phyloP scores from a whole-genome alignment of 64 coral and sea anemone genomes.

The Pachyseris speciosa region DNA sequence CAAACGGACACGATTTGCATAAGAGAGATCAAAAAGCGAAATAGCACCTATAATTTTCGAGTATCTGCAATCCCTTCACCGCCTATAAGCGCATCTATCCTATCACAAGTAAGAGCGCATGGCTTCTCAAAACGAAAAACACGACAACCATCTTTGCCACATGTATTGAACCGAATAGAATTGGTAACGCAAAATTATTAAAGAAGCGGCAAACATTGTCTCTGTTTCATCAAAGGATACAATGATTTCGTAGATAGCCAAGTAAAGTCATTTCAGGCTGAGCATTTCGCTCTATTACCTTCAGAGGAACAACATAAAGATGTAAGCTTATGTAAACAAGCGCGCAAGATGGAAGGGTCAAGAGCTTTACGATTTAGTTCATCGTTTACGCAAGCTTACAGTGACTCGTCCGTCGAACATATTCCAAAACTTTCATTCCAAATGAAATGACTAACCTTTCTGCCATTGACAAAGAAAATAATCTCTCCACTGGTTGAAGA shows the following conservation, averaged over 20 bases:
- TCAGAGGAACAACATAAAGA: not conserved
- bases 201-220: not conserved
- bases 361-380: too few relatives aligned
- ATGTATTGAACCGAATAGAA: not conserved
- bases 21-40: too few relatives aligned
- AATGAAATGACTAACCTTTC: slow-evolving; percentile 50
- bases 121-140: not conserved
- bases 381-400: too few relatives aligned
- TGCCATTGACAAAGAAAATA: slow-evolving; percentile 87
- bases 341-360: not conserved
- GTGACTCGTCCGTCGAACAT: too few relatives aligned
- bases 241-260: slow-evolving; percentile 68
- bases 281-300: slow-evolving; percentile 62
- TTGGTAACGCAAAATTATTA: not conserved
- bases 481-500: slow-evolving; percentile 38
- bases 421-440: too few relatives aligned
- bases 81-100: not conserved
- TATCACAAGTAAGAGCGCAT: not conserved
- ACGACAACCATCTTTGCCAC: not conserved
- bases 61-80: too few relatives aligned
- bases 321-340: not conserved
- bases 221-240: slow-evolving; percentile 67
- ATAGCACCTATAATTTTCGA: too few relatives aligned
- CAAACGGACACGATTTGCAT: too few relatives aligned
- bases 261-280: slow-evolving; percentile 93